Evolutionary conservation across 2,113 vertebrate species (phyloP).

Genomic region (Atherinomorus stipes): DNA sequence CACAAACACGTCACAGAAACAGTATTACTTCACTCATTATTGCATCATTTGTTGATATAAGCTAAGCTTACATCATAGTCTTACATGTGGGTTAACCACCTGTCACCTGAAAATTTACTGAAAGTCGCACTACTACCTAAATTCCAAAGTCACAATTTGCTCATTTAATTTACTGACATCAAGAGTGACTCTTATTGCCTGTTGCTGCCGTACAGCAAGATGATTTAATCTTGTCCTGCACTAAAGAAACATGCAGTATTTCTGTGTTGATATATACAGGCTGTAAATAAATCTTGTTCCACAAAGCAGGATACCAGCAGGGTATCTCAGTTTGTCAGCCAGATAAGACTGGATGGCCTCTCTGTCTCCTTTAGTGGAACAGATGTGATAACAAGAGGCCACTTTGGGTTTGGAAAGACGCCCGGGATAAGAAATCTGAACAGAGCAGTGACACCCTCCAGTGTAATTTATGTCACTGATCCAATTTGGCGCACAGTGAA

Average conservation of each 20-base stretch:
- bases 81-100: constrained; percentile 6
- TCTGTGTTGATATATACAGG: constrained; percentile 6
- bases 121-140: not conserved
- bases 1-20: constrained; percentile 3
- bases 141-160: constrained; percentile 2
- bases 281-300: constrained; percentile 10
- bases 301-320: not conserved
- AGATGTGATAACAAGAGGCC: constrained; percentile 33
- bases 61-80: not conserved
- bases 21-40: constrained; percentile 20
- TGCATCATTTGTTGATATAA: constrained; percentile 24
- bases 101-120: constrained; percentile 3
- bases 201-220: not conserved
- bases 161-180: constrained; percentile 11
- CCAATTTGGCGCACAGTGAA: not conserved
- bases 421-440: constrained; percentile 30
- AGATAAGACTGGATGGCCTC: constrained; percentile 47
- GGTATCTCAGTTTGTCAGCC: constrained; percentile 25
- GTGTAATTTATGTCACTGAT: constrained; percentile 2
- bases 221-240: not conserved
- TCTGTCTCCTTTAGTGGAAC: constrained; percentile 43
- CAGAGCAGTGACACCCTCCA: constrained; percentile 19
- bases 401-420: constrained; percentile 20
- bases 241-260: not conserved
- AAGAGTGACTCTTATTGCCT: not conserved